phyloP scores from a whole-genome alignment of 2,113 vertebrate species.

The Gymnarchus niloticus region DNA sequence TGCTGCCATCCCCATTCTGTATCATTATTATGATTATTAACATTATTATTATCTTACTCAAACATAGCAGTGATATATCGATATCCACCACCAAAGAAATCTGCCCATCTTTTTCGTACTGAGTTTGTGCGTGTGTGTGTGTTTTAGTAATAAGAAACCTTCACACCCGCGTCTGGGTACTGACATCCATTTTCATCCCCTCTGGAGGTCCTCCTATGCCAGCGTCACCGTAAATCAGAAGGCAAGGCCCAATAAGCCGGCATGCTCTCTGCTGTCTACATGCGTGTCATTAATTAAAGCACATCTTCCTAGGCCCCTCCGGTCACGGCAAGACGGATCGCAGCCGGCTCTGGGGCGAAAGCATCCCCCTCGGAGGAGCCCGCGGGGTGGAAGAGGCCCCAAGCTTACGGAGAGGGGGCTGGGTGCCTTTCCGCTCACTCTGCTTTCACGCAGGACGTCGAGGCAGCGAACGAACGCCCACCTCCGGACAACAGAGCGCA shows the following conservation, averaged over 20 bases:
- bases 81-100: neutral
- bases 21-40: neutral
- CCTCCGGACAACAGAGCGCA: neutral
- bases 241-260: slow-evolving; percentile 42
- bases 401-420: neutral
- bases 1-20: neutral
- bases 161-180: slow-evolving; percentile 12
- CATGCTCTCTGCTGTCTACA: neutral
- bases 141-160: slow-evolving; percentile 15
- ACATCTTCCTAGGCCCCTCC: neutral
- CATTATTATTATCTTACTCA: neutral
- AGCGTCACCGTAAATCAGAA: slow-evolving; percentile 54
- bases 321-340: neutral
- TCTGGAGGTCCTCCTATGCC: slow-evolving; percentile 44
- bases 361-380: neutral
- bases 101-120: neutral
- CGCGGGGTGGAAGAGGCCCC: neutral
- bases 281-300: slow-evolving; percentile 45
- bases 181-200: slow-evolving; percentile 17
- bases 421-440: neutral
- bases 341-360: neutral
- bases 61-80: neutral
- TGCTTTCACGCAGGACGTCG: neutral
- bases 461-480: neutral
- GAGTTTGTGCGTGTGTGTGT: neutral